Percentiles rank a stretch among this genome's conserved stretches.
Conservation (phyloP, 2,888 invertebrate genomes). For the Nomada flava region DNA sequence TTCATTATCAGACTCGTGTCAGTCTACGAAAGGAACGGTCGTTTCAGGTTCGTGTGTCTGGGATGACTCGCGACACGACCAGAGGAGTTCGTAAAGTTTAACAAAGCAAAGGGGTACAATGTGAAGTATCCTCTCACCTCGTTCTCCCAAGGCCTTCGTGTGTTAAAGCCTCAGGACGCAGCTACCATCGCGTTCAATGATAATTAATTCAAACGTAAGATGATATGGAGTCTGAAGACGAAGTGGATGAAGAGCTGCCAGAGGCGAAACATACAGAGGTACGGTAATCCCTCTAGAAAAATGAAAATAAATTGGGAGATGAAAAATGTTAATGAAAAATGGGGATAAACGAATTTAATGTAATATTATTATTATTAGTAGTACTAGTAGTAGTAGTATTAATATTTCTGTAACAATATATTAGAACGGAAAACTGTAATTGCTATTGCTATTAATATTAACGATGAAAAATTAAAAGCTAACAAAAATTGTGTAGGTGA, state of each 20-base stretch:
- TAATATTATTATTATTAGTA: no score
- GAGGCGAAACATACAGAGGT: conserved; percentile 77
- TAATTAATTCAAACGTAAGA: conserved; percentile 68
- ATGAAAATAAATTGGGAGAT: background rate
- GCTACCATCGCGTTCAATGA: conserved; percentile 57
- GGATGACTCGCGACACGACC: conserved; percentile 16
- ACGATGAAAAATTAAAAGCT: background rate
- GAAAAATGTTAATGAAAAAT: background rate
- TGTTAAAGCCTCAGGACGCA: conserved; percentile 22
- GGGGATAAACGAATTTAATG: no score
- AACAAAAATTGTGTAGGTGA: conserved; percentile 67
- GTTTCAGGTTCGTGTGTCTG: conserved; percentile 49
- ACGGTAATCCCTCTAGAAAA: conserved; percentile 30
- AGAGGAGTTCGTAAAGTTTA: conserved; percentile 24
- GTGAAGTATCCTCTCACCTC: conserved; percentile 42
- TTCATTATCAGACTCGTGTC: background rate
- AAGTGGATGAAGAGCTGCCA: conserved; percentile 81
- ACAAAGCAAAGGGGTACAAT: conserved; percentile 45
- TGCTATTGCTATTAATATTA: background rate
- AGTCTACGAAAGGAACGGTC: conserved; percentile 28
- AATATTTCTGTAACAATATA: no score
- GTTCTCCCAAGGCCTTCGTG: conserved; percentile 18
- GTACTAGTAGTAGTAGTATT: no score
- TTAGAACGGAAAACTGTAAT: no score
- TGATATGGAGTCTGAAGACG: conserved; percentile 83